Conservation (phyloP, 1,140 invertebrate species). For the Charaxes varanes region DNA sequence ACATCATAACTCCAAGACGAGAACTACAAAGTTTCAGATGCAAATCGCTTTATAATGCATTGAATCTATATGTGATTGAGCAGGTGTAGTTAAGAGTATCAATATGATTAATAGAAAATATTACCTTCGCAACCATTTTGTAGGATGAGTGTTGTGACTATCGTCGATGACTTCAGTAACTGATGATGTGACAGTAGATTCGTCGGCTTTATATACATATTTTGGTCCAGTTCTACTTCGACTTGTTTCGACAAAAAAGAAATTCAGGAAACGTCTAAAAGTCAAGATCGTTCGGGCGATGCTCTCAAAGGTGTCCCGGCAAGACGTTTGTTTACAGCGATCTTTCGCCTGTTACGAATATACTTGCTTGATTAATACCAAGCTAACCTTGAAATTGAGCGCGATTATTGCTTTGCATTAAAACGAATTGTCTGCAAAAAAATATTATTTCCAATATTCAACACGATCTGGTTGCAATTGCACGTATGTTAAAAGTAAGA, state of each 20-base stretch:
- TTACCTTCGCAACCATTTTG: slow-evolving; percentile 50
- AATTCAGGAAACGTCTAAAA: slow-evolving; percentile 61
- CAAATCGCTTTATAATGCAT: too few species aligned
- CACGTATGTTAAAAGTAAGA: too few species aligned
- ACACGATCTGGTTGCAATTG: too few species aligned
- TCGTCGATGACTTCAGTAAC: slow-evolving; percentile 32
- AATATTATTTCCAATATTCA: too few species aligned
- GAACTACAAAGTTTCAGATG: too few species aligned
- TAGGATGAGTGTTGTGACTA: slow-evolving; percentile 34
- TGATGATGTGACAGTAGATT: slow-evolving; percentile 26
- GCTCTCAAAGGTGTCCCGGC: slow-evolving; percentile 28
- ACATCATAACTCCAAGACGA: too few species aligned
- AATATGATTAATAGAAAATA: too few species aligned
- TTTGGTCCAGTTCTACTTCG: slow-evolving; percentile 47
- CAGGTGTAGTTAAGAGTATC: too few species aligned
- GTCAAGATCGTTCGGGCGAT: slow-evolving; percentile 52
- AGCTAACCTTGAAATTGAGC: slow-evolving; percentile 2
- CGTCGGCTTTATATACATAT: slow-evolving; percentile 36
- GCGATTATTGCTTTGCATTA: too few species aligned
- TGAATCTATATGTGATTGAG: too few species aligned
- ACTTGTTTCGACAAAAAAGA: slow-evolving; percentile 41
- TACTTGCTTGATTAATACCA: slow-evolving; percentile 13
- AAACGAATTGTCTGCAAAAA: too few species aligned
- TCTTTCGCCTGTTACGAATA: slow-evolving; percentile 7
- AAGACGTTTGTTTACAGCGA: slow-evolving; percentile 9